Evolutionary conservation across 2,113 vertebrate species (phyloP), one percentile per base, ranked within the genome.

Genomic region (Sigmodon hispidus): DNA sequence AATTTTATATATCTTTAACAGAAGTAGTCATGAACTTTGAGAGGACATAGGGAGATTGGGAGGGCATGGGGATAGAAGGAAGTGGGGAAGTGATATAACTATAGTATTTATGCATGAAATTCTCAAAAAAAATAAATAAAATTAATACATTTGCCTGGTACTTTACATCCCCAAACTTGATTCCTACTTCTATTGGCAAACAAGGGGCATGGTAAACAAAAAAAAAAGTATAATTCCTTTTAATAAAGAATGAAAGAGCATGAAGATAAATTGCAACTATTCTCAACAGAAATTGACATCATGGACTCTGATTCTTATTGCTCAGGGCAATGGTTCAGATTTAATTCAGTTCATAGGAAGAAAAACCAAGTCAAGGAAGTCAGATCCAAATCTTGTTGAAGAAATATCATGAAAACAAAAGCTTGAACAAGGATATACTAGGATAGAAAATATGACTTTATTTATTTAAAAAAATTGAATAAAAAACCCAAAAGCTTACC

Each of bases 111-210:
- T 29, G 24, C 26, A 61, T 17, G 13, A 17, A 83, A 61, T 43
- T 57, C 12, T 59, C 7, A 65, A 65, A 31, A 45, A 63, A 48
- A 48, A 34, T 65, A 85, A 26, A 6, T 34, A 48, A 65, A 85
- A 45, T 45, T 9, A 85, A 65, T 34, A 36, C 40, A 65, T 85
- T 48, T 9, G 48, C 26, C 40, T 65, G 57, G 34, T 85, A 77
- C 80, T 22, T 94, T 89, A 36, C 12, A 81, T 73, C 5, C 50
- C 84, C 36, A n/a, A 57, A 73, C 34, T 94, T 76, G 50, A 34
- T 89, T 91, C 55, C 86, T 59, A 95, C 65, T n/a, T 96, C 94
- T 90, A 61, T 76, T 90, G 65, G 16, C 34, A 87, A 86, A 21
- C 73, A 91, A 69, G 29, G n/a, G 13, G 0, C n/a, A 43, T 90